Evolutionary conservation across 2,888 invertebrate genomes (phyloP), one percentile per base, ranked within the genome.

Genomic region (Macaria liturata): DNA sequence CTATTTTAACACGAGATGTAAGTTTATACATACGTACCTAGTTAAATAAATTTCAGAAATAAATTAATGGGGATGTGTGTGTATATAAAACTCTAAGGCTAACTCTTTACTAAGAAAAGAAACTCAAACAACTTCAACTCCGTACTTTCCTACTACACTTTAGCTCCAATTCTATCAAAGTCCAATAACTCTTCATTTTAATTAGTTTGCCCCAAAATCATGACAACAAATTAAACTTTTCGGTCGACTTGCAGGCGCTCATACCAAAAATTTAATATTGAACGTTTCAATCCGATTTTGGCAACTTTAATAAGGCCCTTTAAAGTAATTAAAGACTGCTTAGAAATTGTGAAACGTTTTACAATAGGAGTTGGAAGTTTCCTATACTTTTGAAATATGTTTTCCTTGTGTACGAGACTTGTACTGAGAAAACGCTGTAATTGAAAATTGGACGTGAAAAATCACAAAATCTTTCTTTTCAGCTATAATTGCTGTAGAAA

Each of bases 141-240:
- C 9, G 9, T n/a, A 6, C 31, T 42, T 39, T 31, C 7, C 20
- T 20, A 20, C 20, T 34, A 30, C 34, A 37, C 34, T 50, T 45
- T 32, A 37, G 30, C 9, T 9, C 9, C 44, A 42, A 54, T 46
- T 49, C 3, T 34, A 53, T 45, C 46, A 46, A 54, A 39, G 42
- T 32, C 34, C 7, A 6, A 37, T 45, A 54, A 53, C 43, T 49
- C 45, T 46, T 51, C 47, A 54, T 60, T 60, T 45, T 62, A 63
- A 65, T 63, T 51, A 57, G 55, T 51, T 43, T 40, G 46, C 9
- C 39, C 31, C 20, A 20, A 61, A 54, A 60, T 63, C 54, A 58
- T 31, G 62, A 65, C 48, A 62, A 58, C 59, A 58, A 63, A 61
- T 61, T 59, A 52, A 62, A 65, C 61, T 61, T 61, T 58, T 50